These are phyloP conservation scores for Morinoia aosen DNA, from an alignment of 2,888 invertebrate species.

Conservation along the genomic window DNA sequence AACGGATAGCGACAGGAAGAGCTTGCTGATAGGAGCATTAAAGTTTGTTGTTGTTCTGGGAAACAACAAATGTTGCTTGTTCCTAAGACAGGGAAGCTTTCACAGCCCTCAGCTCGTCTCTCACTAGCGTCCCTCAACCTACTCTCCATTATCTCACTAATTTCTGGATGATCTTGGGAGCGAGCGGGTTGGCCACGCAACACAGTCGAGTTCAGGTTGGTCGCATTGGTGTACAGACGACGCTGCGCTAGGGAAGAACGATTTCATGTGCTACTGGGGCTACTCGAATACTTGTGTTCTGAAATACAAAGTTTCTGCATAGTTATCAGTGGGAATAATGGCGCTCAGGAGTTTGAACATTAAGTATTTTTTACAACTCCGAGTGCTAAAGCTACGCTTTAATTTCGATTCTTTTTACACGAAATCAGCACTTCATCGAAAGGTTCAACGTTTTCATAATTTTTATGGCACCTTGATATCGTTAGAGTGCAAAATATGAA, in stretches of 20 bases:
- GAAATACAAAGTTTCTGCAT: background rate
- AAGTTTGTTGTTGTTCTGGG: background rate
- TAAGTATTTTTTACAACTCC: too few species aligned
- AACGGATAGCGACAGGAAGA: background rate
- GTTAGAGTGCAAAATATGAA: too few species aligned
- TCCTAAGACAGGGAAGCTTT: background rate
- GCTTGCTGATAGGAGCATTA: background rate
- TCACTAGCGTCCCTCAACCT: background rate
- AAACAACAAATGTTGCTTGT: background rate
- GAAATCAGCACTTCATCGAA: too few species aligned
- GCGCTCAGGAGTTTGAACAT: background rate
- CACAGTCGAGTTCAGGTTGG: background rate
- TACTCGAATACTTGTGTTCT: background rate
- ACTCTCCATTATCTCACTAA: background rate
- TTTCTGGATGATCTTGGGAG: background rate
- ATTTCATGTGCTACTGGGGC: background rate
- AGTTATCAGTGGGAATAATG: background rate
- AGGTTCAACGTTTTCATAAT: too few species aligned
- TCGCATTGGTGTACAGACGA: background rate
- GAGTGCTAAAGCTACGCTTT: too few species aligned
- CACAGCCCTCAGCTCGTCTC: background rate
- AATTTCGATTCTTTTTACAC: too few species aligned
- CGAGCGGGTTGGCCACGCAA: background rate
- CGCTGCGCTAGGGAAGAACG: background rate
- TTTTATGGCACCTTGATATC: too few species aligned